Base-by-base conservation (phyloP, 64 coral and sea anemone species). In the Montipora efflorescens region DNA sequence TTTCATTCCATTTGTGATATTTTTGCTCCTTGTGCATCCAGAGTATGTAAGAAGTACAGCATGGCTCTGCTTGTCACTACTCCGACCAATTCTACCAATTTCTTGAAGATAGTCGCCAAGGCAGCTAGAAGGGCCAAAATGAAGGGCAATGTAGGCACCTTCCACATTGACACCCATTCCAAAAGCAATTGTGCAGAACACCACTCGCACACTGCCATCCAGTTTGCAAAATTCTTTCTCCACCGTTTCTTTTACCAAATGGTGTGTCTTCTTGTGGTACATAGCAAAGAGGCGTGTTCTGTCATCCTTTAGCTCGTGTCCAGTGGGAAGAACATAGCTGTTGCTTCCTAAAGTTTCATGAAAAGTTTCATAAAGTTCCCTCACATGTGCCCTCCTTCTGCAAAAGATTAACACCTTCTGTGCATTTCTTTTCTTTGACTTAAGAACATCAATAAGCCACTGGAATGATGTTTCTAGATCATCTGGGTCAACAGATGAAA, bases 71-170 rank as follows among this genome's bases (percentile, higher is more conserved):
- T 55, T 66, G 7, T 51, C 68, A 43, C 4, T 59, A 5, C 52
- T 47, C 12, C 93, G 50, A n/a, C 96, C 96, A 91, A 98, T 61
- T 80, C 96, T 66, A n/a, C 93, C 96, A 84, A 10, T 47, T 22
- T 98, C 90, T 90, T 98, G 93, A 2, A 98, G 19, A 46, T 95
- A 98, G 49, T 95, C 93, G 69, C 93, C 93, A 47, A 98, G 48
- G 14, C 20, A 64, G 55, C 43, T 53, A 13, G 96, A 98, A 5
- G 96, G 96, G 0, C 93, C 96, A 47, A 98, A 67, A 82, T 98
- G 96, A 67, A 98, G 5, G 0, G 16, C 93, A 21, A 95, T 4
- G 12, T 95, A 75, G 22, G 70, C 70, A 57, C 76, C 67, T 79
- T 87, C 69, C 8, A 95, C 90, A 90, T 95, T 76, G 1, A 89